Evolutionary conservation across 2,888 invertebrate genomes (phyloP).

Genomic region (Ophraella communa): DNA sequence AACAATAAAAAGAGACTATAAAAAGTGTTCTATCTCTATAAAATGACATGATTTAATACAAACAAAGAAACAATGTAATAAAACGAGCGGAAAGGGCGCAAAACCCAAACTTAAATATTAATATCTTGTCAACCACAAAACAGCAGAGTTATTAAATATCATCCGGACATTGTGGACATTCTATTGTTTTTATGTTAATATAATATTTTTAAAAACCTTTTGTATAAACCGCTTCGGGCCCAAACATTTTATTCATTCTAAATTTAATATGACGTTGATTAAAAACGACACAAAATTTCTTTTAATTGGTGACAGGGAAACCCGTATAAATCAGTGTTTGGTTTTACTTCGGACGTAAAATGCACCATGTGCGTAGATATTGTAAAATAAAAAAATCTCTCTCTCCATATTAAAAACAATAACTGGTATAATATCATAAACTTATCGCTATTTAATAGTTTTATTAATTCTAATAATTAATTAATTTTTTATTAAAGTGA

Average conservation of each 20-base stretch:
- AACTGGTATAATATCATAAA: too few species aligned
- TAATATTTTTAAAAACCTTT: conserved; percentile 40
- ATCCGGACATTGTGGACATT: conserved; percentile 42
- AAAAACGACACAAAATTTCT: conserved; percentile 48
- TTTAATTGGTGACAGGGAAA: conserved; percentile 50
- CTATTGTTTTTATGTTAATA: conserved; percentile 55
- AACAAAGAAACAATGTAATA: conserved; percentile 9
- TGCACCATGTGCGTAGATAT: conserved; percentile 13
- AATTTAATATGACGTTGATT: conserved; percentile 53
- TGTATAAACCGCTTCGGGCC: conserved; percentile 45
- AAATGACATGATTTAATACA: conserved; percentile 1
- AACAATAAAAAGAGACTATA: background rate
- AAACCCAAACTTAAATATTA: conserved; percentile 22
- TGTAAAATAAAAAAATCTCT: conserved; percentile 6
- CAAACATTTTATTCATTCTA: conserved; percentile 50
- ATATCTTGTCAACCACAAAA: conserved; percentile 27
- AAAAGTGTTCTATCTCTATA: background rate
- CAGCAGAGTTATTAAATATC: conserved; percentile 46
- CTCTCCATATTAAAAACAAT: too few species aligned
- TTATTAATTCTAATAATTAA: too few species aligned
- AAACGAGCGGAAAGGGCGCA: conserved; percentile 5
- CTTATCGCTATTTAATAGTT: too few species aligned
- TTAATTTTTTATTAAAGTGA: too few species aligned
- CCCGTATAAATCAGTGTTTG: conserved; percentile 47
- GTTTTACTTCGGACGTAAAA: conserved; percentile 43